Evolutionary conservation across 2,797 vertebrate genomes (phyloP).

Genomic region (Ptychobarbus kaznakovi): DNA sequence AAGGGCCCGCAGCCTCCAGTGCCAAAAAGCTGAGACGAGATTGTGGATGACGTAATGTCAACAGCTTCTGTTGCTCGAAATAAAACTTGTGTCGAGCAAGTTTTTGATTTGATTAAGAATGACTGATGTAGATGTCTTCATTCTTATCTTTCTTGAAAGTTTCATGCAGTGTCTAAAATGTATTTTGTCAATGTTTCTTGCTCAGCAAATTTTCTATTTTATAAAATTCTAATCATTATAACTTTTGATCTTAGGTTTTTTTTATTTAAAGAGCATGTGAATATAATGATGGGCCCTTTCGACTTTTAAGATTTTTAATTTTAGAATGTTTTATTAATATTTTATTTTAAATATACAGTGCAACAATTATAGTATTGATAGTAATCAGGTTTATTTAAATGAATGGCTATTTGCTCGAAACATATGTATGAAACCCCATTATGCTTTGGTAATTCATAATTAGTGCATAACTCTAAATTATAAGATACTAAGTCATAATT

Average conservation of each 20-base stretch:
- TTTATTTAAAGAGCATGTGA: not conserved
- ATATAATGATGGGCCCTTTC: not conserved
- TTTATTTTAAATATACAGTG: not conserved
- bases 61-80: conserved; percentile 7
- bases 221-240: not conserved
- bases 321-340: no score
- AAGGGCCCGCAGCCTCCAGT: not conserved
- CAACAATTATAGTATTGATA: not conserved
- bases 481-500: not conserved
- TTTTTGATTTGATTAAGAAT: not conserved
- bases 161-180: not conserved
- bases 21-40: conserved; percentile 39
- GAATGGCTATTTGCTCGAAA: no score
- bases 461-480: not conserved
- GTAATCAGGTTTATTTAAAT: no score
- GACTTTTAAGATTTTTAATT: not conserved
- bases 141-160: not conserved
- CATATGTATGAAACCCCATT: not conserved
- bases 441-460: not conserved
- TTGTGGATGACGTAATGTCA: conserved; percentile 53
- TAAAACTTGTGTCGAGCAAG: not conserved
- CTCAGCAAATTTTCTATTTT: not conserved
- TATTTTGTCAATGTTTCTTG: not conserved
- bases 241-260: not conserved
- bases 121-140: not conserved